Conservation (phyloP, 2,113 vertebrate species). For the Rhynchopsitta pachyrhyncha region DNA sequence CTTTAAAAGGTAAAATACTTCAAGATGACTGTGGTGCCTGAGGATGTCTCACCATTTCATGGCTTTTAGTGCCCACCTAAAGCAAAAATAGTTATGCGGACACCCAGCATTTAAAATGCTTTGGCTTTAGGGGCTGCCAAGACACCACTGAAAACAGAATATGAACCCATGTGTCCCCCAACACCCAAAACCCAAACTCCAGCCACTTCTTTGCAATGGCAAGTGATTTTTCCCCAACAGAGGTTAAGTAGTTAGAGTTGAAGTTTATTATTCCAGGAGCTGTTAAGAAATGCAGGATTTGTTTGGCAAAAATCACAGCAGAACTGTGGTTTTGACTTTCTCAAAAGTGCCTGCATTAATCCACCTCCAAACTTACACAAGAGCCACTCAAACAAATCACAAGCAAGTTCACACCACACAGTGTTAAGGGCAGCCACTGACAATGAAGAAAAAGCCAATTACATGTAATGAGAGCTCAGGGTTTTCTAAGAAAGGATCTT, state of each 20-base stretch:
- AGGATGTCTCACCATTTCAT: conserved; percentile 22
- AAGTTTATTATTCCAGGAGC: neutral
- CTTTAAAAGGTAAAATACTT: conserved; percentile 48
- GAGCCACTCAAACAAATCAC: neutral
- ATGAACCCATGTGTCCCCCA: neutral
- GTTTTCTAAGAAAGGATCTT: neutral
- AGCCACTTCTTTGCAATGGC: neutral
- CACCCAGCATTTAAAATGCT: neutral
- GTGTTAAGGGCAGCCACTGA: neutral
- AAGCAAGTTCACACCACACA: neutral
- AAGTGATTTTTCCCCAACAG: neutral
- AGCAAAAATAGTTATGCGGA: neutral
- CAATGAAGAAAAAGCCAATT: neutral
- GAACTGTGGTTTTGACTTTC: accelerated
- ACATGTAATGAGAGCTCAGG: neutral
- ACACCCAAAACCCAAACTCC: neutral
- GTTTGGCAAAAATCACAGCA: neutral
- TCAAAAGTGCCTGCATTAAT: neutral
- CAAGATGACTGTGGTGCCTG: conserved; percentile 5
- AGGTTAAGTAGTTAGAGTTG: neutral
- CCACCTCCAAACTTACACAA: neutral
- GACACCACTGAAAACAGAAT: neutral
- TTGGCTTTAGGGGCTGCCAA: neutral
- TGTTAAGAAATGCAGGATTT: accelerated
- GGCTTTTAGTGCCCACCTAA: conserved; percentile 21